Evolutionary conservation across 2,113 vertebrate species (phyloP), one percentile per base, ranked within the genome.

Genomic region (Odontophorus gujanensis): DNA sequence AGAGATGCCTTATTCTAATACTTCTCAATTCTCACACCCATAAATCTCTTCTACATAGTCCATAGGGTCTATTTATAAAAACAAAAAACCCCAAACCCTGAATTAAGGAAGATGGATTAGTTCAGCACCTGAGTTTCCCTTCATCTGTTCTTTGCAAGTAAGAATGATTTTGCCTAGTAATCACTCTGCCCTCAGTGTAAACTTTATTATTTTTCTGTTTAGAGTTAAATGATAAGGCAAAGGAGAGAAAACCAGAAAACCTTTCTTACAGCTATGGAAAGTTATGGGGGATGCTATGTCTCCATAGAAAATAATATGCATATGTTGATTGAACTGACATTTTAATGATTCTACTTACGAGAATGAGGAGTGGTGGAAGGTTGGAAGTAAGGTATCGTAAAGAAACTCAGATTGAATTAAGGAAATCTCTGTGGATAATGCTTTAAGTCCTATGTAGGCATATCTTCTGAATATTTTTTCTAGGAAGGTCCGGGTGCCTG

Each of bases 401-500:
- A 67, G 18, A 69, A 76, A 15, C 4, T 40, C 21, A 16, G 34
- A 0, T 22, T 87, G 40, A 79, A 25, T n/a, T 42, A 42, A 11
- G 18, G 9, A 24, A 72, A 30, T 30, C 7, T 19, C 76, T 3
- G 9, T 32, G 7, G 4, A 14, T 81, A 42, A 69, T 66, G 40
- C 8, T 53, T 21, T 53, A 79, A 87, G 47, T 73, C 21, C 28
- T 62, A 40, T 15, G 4, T 8, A 7, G 34, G 9, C 81, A 69
- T 94, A 45, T 53, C 45, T 67, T 55, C 16, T 21, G 47, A 65
- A 66, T 2, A 0, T 61, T 51, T 89, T 93, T 88, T 43, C 50
- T 92, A 97, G 97, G 97, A 96, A 92, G 97, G 97, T 45, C 92
- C 94, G 15, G 97, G 96, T 63, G 80, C 79, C 53, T 97, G 97